These are phyloP conservation scores for Octopus sinensis DNA, from an alignment of 1,140 invertebrate species.

Conservation along the genomic window DNA sequence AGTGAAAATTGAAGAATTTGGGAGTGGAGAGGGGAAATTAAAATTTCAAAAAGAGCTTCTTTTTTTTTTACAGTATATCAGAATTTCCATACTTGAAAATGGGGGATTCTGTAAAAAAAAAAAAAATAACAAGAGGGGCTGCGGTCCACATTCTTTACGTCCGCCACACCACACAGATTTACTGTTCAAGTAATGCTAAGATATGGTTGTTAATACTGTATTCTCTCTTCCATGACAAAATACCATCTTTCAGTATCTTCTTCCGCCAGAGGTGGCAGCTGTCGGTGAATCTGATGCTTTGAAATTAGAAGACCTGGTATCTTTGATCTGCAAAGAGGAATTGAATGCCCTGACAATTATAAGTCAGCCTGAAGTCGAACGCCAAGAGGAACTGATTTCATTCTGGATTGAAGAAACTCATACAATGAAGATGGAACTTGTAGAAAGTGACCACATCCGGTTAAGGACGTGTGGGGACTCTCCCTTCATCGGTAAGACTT, in stretches of 20 bases:
- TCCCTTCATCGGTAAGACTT: constrained; percentile 37
- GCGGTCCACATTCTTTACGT: not conserved
- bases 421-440: constrained; percentile 36
- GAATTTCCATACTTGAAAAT: too few relatives aligned
- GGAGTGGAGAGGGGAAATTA: too few relatives aligned
- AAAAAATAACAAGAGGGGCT: too few relatives aligned
- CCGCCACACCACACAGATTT: not conserved
- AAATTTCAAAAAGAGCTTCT: too few relatives aligned
- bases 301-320: not conserved
- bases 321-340: constrained; percentile 2
- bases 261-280: not conserved
- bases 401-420: constrained; percentile 39
- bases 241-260: too few relatives aligned
- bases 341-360: not conserved
- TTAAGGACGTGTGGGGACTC: constrained; percentile 39
- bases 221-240: too few relatives aligned
- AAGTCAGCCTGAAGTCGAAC: constrained; percentile 15
- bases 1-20: too few relatives aligned
- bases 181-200: too few relatives aligned
- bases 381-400: constrained; percentile 21
- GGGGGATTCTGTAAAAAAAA: too few relatives aligned
- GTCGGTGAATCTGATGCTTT: not conserved
- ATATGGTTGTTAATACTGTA: too few relatives aligned
- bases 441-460: constrained; percentile 31
- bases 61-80: too few relatives aligned